phyloP scores from a whole-genome alignment of 2,113 vertebrate genomes.

The Triplophysa rosa region DNA sequence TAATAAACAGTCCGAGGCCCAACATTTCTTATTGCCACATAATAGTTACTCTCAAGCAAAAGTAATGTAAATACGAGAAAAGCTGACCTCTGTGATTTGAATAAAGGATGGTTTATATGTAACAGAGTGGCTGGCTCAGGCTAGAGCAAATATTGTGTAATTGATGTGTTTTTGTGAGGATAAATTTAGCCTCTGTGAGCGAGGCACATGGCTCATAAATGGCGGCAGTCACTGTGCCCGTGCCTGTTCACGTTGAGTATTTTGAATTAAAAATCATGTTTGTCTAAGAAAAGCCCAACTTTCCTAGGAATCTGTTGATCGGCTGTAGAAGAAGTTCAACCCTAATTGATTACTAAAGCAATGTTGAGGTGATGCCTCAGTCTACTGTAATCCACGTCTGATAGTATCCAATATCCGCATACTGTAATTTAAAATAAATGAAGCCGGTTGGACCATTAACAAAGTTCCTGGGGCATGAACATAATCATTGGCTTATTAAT shows the following conservation, averaged over 20 bases:
- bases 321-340: not conserved
- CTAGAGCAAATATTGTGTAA: conserved; percentile 8
- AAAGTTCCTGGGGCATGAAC: too few species aligned
- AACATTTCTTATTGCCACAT: not conserved
- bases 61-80: conserved; percentile 1
- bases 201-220: not conserved
- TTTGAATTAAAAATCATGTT: not conserved
- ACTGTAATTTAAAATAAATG: too few species aligned
- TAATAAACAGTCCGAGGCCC: not conserved
- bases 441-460: too few species aligned
- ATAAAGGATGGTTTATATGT: conserved; percentile 2
- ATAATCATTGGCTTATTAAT: too few species aligned
- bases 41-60: conserved; percentile 7
- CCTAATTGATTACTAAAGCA: too few species aligned
- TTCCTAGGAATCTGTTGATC: not conserved
- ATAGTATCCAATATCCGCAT: too few species aligned
- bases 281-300: not conserved
- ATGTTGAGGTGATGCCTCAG: too few species aligned
- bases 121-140: not conserved
- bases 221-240: not conserved
- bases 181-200: not conserved
- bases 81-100: not conserved
- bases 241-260: not conserved
- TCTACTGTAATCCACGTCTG: too few species aligned
- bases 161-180: conserved; percentile 12